Evolutionary conservation across 2,797 vertebrate genomes (phyloP).

Genomic region (Xerus rutilus): DNA sequence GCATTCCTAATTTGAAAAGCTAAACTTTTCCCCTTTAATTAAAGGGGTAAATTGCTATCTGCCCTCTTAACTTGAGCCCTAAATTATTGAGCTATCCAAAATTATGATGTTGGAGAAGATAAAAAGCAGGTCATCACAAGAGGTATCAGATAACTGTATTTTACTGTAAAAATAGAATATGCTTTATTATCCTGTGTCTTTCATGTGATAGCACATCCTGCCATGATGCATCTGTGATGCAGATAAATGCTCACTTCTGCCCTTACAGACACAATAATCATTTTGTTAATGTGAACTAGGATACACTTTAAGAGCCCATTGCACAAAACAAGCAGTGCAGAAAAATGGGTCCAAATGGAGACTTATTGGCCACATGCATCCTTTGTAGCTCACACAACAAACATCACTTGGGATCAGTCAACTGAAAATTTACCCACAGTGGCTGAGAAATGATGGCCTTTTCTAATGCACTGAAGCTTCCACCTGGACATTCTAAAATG

Average conservation of each 20-base stretch:
- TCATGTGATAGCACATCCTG: slow-evolving; percentile 44
- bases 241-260: slow-evolving; percentile 65
- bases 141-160: slow-evolving; percentile 16
- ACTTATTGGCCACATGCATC: slow-evolving; percentile 9
- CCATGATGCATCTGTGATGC: slow-evolving; percentile 18
- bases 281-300: slow-evolving; percentile 49
- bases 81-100: slow-evolving; percentile 46
- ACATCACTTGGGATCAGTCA: slow-evolving; percentile 38
- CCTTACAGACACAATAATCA: slow-evolving; percentile 24
- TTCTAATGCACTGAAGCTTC: slow-evolving; percentile 42
- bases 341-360: slow-evolving; percentile 59
- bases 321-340: slow-evolving; percentile 56
- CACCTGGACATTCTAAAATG: slow-evolving; percentile 37
- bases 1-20: slow-evolving; percentile 12
- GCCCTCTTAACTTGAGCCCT: slow-evolving; percentile 29
- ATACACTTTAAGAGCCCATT: slow-evolving; percentile 55
- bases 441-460: slow-evolving; percentile 14
- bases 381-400: slow-evolving; percentile 64
- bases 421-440: slow-evolving; percentile 58
- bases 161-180: slow-evolving; percentile 54
- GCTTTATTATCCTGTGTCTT: slow-evolving; percentile 20
- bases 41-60: background rate
- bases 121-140: slow-evolving; percentile 51
- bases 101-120: slow-evolving; percentile 37
- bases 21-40: slow-evolving; percentile 14